Base-by-base conservation (phyloP, 2,888 invertebrate genomes). In the Drosophila prostipennis region DNA sequence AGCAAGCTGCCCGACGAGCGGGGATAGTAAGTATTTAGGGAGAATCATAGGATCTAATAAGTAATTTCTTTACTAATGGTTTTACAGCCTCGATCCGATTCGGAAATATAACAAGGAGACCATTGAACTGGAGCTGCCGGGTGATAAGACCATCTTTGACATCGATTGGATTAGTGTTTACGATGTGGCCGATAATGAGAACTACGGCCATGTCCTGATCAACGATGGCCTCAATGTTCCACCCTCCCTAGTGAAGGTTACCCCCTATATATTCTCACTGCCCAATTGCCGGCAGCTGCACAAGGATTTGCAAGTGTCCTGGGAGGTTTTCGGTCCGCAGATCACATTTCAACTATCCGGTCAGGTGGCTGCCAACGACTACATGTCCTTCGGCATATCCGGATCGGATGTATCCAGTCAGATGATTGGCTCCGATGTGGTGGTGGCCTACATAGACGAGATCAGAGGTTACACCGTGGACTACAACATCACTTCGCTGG, bases 301-400 rank as follows among this genome's bases (percentile, higher is more conserved):
- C 92, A 95, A 95, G 90, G 94, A 96, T 90, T 93, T 95, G 76
- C 96, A 97, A 93, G 94, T 97, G 2, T 95, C 96, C 10, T 98
- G 98, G 98, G 97, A 98, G 91, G 95, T 97, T 29, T 97, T 97
- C 91, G 98, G 98, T 0, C 96, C 96, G 23, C 96, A 96, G 90
- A 94, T 98, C 74, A 98, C 98, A 8, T 93, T 98, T 59, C 96
- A 97, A 91, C 92, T 98, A 11, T 95, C 96, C 11, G 98, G 95
- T 1, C 95, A 96, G 93, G 92, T 92, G 39, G 93, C 90, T 0
- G 94, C 94, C 77, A 93, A 95, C 82, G 97, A 97, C 80, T 98
- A 98, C 92, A 95, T 98, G 94, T 95, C 97, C 13, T 97, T 98
- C 91, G 98, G 98, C 36, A 92, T 97, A 56, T 97, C 97, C 26